Evolutionary conservation across 2,113 vertebrate genomes (phyloP).

Genomic region (Myxocyprinus asiaticus): DNA sequence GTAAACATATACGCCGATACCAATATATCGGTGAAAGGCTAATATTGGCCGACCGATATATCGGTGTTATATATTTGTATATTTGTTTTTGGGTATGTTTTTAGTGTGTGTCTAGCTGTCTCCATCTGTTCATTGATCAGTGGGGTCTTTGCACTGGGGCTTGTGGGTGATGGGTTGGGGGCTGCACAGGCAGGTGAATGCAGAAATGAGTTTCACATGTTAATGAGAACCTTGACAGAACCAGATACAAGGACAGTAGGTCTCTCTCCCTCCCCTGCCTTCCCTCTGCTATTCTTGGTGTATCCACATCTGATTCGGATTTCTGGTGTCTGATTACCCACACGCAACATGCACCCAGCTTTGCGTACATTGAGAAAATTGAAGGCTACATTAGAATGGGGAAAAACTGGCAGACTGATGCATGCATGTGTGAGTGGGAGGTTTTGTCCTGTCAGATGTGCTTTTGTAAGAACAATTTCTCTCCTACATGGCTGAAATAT

Average conservation of each 20-base stretch:
- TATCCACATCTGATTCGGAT: not conserved
- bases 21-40: too few relatives aligned
- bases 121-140: not conserved
- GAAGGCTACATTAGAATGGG: not conserved
- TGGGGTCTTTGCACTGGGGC: not conserved
- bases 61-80: too few relatives aligned
- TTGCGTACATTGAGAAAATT: conserved; percentile 21
- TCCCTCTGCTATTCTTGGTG: not conserved
- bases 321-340: conserved; percentile 14
- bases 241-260: conserved; percentile 69
- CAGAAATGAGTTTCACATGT: conserved; percentile 69
- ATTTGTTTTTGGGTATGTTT: not conserved
- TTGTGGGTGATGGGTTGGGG: conserved; percentile 27
- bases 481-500: conserved; percentile 29
- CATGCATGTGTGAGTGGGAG: not conserved
- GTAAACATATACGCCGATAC: too few relatives aligned
- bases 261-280: conserved; percentile 4
- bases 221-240: conserved; percentile 77
- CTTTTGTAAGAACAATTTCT: not conserved
- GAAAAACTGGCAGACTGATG: conserved; percentile 16
- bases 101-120: conserved; percentile 9
- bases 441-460: conserved; percentile 21
- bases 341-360: conserved; percentile 10
- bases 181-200: conserved; percentile 40
- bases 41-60: too few relatives aligned